Base-by-base conservation (phyloP, 2,888 invertebrate species). In the Dorcus hopei region DNA sequence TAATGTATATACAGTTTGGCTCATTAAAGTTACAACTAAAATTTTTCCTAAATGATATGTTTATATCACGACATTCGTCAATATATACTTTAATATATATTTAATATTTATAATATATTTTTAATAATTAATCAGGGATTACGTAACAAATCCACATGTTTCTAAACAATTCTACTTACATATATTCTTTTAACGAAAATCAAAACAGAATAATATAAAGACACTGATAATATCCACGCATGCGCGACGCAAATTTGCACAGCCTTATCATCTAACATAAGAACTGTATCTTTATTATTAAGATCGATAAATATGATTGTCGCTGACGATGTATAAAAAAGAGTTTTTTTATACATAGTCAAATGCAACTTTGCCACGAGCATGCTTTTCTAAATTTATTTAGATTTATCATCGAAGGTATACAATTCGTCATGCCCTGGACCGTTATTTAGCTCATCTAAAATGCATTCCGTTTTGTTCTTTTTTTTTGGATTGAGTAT, bases 251-350 rank as follows among this genome's bases (percentile, higher is more conserved):
- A 60, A 58, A 60, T 54, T 65, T 68, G 72, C 72, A 70, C 59
- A 65, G 64, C 73, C 73, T 33, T 76, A 74, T 60, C 65, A 69
- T 64, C 76, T 76, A 76, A 73, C 76, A 76, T 77, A 76, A 76
- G 76, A 76, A 64, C 65, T 63, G 60, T 68, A 71, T 69, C 61
- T 63, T 64, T 39, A 48, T 54, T 54, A 65, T 66, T 62, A 68
- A 70, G 68, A 68, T 70, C 67, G 64, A 63, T 67, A 65, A 66
- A 69, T 71, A 74, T 76, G 77, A 76, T 76, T 77, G 77, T 77
- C 77, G 62, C 66, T 74, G 76, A 76, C 76, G 72, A 70, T 72
- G 74, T 75, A 76, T 73, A 73, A 76, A 74, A 68, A 49, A 62
- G 43, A 50, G 49, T 53, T 58, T 70, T n/a, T 74, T 73, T 71